Percentiles rank a stretch among this genome's conserved stretches.
phyloP scores from a whole-genome alignment of 1,140 invertebrate genomes.

The Palaemon carinicauda region DNA sequence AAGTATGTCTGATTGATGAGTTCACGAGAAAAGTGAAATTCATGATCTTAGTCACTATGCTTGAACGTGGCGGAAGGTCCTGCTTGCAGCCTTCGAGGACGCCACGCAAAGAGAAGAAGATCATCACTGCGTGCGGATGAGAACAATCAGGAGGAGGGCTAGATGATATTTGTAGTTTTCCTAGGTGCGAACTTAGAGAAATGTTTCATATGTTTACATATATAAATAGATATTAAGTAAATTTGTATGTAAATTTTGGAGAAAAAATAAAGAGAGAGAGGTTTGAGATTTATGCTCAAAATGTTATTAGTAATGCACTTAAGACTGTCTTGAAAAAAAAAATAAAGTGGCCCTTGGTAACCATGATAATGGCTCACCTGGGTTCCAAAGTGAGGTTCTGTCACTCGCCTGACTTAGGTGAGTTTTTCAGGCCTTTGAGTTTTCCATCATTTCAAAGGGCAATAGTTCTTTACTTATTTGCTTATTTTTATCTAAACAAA shows the following conservation, averaged over 20 bases:
- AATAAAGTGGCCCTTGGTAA: neutral
- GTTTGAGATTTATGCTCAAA: constrained; percentile 52
- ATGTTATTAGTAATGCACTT: constrained; percentile 19
- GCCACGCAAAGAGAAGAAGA: neutral
- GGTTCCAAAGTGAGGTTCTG: neutral
- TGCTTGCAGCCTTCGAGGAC: neutral
- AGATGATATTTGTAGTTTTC: constrained; percentile 51
- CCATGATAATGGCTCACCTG: neutral
- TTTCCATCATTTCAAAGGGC: constrained; percentile 44
- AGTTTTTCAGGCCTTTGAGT: neutral
- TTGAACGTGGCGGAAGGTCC: neutral
- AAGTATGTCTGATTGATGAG: too few relatives aligned
- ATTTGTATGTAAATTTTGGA: constrained; percentile 54
- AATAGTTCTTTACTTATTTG: constrained; percentile 39
- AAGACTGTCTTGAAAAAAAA: neutral
- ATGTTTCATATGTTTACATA: constrained; percentile 57
- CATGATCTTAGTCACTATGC: neutral
- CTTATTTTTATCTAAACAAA: neutral
- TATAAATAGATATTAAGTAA: constrained; percentile 53
- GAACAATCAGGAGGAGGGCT: constrained; percentile 47
- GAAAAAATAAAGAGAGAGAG: neutral
- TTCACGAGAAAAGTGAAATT: too few relatives aligned
- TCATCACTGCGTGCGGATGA: neutral
- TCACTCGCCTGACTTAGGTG: neutral
- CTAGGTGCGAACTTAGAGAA: constrained; percentile 49